phyloP scores from a whole-genome alignment of 2,797 vertebrate species.

The Semotilus atromaculatus region DNA sequence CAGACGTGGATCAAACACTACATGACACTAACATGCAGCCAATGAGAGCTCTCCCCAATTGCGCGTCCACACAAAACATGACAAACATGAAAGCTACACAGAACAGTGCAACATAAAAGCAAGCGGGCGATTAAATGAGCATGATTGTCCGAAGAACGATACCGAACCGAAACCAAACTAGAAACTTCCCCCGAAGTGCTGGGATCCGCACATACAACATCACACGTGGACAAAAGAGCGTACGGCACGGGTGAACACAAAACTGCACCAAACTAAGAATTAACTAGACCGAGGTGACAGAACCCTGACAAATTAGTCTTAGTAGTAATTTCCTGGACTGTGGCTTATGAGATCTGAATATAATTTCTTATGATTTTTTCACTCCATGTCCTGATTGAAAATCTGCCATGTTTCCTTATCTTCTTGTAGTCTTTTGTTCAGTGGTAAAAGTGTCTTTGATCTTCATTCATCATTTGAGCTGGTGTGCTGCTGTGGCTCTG shows the following conservation, averaged over 20 bases:
- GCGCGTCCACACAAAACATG: background rate
- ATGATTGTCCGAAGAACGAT: background rate
- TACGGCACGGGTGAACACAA: background rate
- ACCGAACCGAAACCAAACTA: background rate
- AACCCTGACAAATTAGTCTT: no score
- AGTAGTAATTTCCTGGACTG: background rate
- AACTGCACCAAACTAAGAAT: no score
- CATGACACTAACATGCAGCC: background rate
- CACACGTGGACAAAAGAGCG: no score
- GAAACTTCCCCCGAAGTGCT: background rate
- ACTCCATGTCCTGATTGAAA: background rate
- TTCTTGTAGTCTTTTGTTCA: slow-evolving; percentile 2
- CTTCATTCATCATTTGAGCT: background rate
- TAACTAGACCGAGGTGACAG: no score
- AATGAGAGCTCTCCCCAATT: no score
- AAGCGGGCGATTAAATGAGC: background rate
- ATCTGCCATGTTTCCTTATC: background rate
- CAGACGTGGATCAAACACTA: background rate
- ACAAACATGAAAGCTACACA: background rate
- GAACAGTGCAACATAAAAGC: background rate
- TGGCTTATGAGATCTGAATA: background rate
- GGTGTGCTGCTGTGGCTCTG: background rate
- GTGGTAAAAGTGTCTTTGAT: slow-evolving; percentile 18
- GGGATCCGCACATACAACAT: background rate
- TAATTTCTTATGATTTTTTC: background rate